Percentiles rank a stretch among this genome's conserved stretches.
Evolutionary conservation across 2,888 invertebrate species (phyloP).

Genomic region (Campoplex nolae): DNA sequence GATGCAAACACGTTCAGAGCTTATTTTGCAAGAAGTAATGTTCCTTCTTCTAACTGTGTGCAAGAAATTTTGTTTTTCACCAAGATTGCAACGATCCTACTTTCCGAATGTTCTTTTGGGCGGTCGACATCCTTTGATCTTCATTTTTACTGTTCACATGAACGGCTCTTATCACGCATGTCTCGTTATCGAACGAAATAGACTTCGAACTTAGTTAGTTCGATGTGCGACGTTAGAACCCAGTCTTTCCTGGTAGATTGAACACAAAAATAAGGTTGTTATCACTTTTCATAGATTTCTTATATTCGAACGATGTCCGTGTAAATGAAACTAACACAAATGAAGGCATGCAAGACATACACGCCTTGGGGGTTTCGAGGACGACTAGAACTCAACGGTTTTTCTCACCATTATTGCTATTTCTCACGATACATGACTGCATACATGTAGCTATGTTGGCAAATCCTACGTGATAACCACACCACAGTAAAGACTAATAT

Average conservation of each 20-base stretch:
- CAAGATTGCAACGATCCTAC: conserved; percentile 31
- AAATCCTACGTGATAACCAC: conserved; percentile 24
- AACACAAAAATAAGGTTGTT: conserved; percentile 38
- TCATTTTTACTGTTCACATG: conserved; percentile 47
- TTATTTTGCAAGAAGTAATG: not conserved
- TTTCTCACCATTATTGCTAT: conserved; percentile 52
- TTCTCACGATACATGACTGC: conserved; percentile 69
- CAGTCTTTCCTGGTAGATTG: not conserved
- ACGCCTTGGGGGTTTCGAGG: conserved; percentile 31
- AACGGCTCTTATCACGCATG: conserved; percentile 28
- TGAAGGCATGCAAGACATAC: not conserved
- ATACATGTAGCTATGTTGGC: conserved; percentile 5
- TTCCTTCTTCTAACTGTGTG: not conserved
- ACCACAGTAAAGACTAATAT: conserved; percentile 22
- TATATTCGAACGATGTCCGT: conserved; percentile 3
- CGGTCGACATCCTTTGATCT: conserved; percentile 35
- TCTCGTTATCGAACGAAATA: conserved; percentile 10
- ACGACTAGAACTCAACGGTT: conserved; percentile 40
- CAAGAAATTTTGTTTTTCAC: not conserved
- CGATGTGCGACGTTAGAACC: not conserved
- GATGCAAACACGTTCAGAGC: not conserved
- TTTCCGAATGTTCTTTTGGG: conserved; percentile 14
- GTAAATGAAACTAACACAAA: conserved; percentile 4
- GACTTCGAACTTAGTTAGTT: conserved; percentile 31
- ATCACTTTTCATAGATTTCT: conserved; percentile 33